Evolutionary conservation across 2,113 vertebrate species (phyloP).

Genomic region (Phylloscopus trochiloides): DNA sequence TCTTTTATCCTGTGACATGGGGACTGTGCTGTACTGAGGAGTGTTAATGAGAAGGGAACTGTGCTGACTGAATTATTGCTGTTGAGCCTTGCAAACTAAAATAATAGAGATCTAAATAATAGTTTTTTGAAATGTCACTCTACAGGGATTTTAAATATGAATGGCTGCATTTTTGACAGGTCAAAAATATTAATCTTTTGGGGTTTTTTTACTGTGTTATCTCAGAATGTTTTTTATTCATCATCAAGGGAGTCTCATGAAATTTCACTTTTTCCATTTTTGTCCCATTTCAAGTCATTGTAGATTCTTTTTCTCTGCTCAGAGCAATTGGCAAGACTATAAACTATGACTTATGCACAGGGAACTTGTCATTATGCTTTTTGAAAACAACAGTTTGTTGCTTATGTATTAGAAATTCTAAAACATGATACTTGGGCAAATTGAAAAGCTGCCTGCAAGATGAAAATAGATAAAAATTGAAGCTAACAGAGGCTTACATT

Average conservation of each 20-base stretch:
- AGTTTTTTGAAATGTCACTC: neutral
- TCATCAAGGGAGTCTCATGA: neutral
- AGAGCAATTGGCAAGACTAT: neutral
- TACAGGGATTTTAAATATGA: neutral
- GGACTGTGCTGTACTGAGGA: neutral
- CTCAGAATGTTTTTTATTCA: neutral
- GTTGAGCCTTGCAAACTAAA: neutral
- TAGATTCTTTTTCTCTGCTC: neutral
- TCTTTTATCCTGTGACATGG: neutral
- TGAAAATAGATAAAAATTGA: neutral
- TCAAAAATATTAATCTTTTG: neutral
- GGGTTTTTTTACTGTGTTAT: neutral
- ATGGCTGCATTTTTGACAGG: neutral
- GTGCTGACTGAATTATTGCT: neutral
- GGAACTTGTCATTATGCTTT: neutral
- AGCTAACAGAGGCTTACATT: neutral
- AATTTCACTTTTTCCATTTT: constrained; percentile 21
- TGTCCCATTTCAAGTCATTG: neutral
- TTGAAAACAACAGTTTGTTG: neutral
- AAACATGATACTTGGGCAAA: neutral
- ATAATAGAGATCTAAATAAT: neutral
- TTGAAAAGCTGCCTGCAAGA: neutral
- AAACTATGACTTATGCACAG: neutral
- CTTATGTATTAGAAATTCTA: neutral
- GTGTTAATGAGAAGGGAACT: neutral